These are phyloP conservation scores for Ellobius talpinus DNA, from an alignment of 2,113 vertebrate species.

Conservation along the genomic window DNA sequence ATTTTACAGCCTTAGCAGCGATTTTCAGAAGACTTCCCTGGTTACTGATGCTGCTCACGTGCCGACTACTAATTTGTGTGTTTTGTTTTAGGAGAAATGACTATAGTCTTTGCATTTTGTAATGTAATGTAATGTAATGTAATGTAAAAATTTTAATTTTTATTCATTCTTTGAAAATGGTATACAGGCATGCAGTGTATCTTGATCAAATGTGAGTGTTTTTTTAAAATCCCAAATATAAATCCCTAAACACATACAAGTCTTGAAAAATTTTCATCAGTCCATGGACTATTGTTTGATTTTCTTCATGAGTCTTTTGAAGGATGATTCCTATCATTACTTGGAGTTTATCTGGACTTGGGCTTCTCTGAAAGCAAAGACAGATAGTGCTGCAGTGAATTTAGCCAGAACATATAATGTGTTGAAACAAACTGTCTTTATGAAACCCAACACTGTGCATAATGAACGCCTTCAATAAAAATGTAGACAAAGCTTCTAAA, in stretches of 20 bases:
- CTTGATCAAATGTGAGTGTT: neutral
- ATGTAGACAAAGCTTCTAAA: neutral
- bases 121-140: neutral
- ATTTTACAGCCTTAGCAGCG: neutral
- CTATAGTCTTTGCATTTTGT: neutral
- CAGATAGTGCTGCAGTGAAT: neutral
- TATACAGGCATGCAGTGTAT: neutral
- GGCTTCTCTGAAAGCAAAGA: neutral
- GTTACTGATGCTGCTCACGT: neutral
- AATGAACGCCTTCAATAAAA: neutral
- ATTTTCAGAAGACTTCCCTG: neutral
- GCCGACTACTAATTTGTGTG: neutral
- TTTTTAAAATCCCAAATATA: neutral
- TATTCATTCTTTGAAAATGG: neutral
- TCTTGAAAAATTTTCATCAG: neutral
- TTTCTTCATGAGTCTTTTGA: neutral
- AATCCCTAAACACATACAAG: neutral
- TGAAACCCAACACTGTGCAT: neutral
- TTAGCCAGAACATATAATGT: neutral
- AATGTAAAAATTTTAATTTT: neutral
- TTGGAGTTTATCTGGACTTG: neutral
- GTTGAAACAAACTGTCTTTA: neutral
- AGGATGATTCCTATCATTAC: constrained; percentile 7
- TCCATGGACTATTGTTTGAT: neutral
- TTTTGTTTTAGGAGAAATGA: constrained; percentile 12